A percentile compares a stretch with the other conserved stretches of the same genome.
These are phyloP conservation scores for Chionomys nivalis DNA, from an alignment of 2,113 vertebrate species.

Conservation along the genomic window DNA sequence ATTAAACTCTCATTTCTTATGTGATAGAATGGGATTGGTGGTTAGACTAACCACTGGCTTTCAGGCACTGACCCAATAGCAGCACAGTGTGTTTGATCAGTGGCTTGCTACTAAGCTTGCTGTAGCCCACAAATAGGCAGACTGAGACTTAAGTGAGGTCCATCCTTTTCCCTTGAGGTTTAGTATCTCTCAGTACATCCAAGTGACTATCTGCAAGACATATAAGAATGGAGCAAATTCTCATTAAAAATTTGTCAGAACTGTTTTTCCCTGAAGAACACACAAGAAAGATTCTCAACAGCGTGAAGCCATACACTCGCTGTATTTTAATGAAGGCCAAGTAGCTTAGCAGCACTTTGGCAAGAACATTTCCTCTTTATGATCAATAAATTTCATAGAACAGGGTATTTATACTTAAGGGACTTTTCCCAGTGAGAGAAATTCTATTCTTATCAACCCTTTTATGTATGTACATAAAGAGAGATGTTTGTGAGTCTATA, in stretches of 20 bases:
- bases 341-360: conserved; percentile 56
- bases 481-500: conserved; percentile 72
- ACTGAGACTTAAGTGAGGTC: not conserved
- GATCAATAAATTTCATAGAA: conserved; percentile 62
- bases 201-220: conserved; percentile 33
- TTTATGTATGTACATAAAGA: conserved; percentile 65
- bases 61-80: not conserved
- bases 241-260: conserved; percentile 55
- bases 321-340: not conserved
- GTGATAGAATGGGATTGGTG: not conserved
- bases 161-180: not conserved
- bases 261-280: conserved; percentile 27
- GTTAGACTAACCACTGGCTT: not conserved
- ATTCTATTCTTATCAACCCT: conserved; percentile 61
- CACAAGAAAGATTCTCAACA: not conserved
- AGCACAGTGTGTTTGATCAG: rapidly evolving
- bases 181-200: not conserved
- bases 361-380: conserved; percentile 63
- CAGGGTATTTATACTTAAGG: conserved; percentile 34
- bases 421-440: conserved; percentile 53
- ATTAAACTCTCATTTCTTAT: not conserved
- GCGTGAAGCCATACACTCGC: not conserved
- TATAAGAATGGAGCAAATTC: conserved; percentile 9
- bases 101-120: too few relatives aligned
- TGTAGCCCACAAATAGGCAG: rapidly evolving